These are phyloP conservation scores for Onthophagus taurus DNA, from an alignment of 1,140 invertebrate species.

Conservation along the genomic window DNA sequence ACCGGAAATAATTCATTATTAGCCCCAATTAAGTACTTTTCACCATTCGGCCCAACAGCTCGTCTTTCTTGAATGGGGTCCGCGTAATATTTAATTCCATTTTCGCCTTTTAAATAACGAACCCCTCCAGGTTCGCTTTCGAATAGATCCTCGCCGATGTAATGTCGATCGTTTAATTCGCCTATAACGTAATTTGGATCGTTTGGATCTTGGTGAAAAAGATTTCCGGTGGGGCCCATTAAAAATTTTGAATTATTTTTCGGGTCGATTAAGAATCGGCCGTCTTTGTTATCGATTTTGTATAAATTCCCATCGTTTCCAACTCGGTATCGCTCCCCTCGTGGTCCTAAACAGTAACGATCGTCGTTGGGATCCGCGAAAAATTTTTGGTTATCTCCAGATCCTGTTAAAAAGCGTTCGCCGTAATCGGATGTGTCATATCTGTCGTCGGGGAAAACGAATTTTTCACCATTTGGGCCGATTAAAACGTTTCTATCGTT, in stretches of 20 bases:
- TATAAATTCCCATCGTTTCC: background rate
- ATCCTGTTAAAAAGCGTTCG: constrained; percentile 2
- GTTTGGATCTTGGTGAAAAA: constrained; percentile 2
- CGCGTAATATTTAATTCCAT: constrained; percentile 7
- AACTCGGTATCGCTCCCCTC: constrained; percentile 1
- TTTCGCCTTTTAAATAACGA: background rate
- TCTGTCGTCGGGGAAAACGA: background rate
- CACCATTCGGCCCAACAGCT: constrained; percentile 5
- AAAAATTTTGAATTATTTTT: background rate
- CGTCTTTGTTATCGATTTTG: constrained; percentile 4
- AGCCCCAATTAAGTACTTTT: constrained; percentile 7
- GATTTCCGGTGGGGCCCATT: background rate
- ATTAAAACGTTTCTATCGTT: constrained; percentile 2
- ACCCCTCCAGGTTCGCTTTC: background rate
- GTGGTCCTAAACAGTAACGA: constrained; percentile 4
- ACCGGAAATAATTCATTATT: background rate
- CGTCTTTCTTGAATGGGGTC: constrained; percentile 5
- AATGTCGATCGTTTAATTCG: background rate
- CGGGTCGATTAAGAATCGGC: background rate
- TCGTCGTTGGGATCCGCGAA: constrained; percentile 8
- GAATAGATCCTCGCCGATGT: background rate
- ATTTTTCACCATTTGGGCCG: constrained; percentile 9
- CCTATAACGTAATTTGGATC: constrained; percentile 7
- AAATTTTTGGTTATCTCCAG: background rate
- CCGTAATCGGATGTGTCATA: background rate